Conservation (phyloP, 2,113 vertebrate species). For the Aviceda subcristata region DNA sequence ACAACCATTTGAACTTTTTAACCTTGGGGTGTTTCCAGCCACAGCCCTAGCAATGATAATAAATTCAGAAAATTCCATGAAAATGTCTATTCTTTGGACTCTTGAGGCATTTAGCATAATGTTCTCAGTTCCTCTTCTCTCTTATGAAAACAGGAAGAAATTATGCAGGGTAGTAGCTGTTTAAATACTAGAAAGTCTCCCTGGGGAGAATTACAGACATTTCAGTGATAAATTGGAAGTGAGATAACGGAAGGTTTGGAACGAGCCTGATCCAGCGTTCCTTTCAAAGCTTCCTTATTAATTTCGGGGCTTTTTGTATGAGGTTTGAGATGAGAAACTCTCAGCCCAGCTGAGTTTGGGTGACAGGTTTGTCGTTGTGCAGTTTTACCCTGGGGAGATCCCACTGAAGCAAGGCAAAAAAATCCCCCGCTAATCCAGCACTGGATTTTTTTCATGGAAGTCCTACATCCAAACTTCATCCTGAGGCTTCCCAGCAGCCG, state of each 20-base stretch:
- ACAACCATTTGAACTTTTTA: not conserved
- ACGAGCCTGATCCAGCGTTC: not conserved
- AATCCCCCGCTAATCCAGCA: not conserved
- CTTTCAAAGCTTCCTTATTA: not conserved
- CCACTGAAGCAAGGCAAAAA: not conserved
- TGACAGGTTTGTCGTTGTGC: not conserved
- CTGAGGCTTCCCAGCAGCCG: not conserved
- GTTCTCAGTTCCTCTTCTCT: slow-evolving; percentile 28
- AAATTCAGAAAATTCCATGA: slow-evolving; percentile 23
- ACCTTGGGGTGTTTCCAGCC: slow-evolving; percentile 4
- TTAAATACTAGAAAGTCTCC: slow-evolving; percentile 49
- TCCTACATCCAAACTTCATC: not conserved
- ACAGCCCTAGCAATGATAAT: not conserved
- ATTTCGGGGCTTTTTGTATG: not conserved
- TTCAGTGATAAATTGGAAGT: slow-evolving; percentile 49
- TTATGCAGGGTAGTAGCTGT: slow-evolving; percentile 40
- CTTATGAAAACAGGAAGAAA: slow-evolving; percentile 53
- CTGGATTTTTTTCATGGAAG: not conserved
- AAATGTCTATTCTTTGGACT: slow-evolving; percentile 17
- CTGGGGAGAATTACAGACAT: slow-evolving; percentile 30
- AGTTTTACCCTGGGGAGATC: not conserved
- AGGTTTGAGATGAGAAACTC: not conserved
- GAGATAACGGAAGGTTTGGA: slow-evolving; percentile 2
- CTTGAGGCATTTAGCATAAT: slow-evolving; percentile 29
- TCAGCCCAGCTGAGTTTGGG: not conserved